Percentiles rank a stretch among this genome's conserved stretches.
phyloP scores from a whole-genome alignment of 2,113 vertebrate genomes.

The Microcebus ravelobensis region DNA sequence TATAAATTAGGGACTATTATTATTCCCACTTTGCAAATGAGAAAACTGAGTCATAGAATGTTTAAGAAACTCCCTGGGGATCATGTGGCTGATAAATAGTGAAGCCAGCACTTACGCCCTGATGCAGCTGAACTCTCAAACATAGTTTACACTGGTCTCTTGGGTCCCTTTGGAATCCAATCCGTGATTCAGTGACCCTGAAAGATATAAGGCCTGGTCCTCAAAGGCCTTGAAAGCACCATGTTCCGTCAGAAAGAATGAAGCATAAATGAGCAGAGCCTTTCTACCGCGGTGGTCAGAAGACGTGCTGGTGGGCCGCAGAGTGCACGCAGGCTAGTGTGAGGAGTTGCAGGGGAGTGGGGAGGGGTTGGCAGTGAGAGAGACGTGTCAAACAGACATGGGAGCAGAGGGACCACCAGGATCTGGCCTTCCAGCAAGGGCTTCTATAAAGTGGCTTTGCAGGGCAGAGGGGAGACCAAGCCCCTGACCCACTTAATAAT shows the following conservation, averaged over 20 bases:
- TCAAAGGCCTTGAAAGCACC: not conserved
- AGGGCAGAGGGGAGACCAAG: not conserved
- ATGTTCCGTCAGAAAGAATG: not conserved
- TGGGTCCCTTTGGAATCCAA: not conserved
- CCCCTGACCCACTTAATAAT: too few species aligned
- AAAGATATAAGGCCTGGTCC: not conserved
- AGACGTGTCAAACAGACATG: not conserved
- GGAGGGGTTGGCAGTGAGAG: not conserved
- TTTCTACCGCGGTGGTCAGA: too few species aligned
- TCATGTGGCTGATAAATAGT: not conserved
- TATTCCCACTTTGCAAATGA: not conserved
- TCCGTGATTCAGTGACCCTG: not conserved
- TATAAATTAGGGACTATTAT: not conserved
- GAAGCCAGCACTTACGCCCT: not conserved
- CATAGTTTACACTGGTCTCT: not conserved
- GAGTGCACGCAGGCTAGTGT: not conserved
- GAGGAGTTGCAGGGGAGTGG: not conserved
- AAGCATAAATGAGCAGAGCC: not conserved
- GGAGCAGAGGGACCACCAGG: not conserved
- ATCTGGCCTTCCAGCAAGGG: not conserved
- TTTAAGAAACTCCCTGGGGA: not conserved
- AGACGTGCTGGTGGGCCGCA: not conserved
- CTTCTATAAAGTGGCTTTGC: accelerated
- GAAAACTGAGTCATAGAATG: not conserved
- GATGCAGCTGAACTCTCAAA: not conserved